These are phyloP conservation scores for Ochropacha duplaris DNA, from an alignment of 2,888 invertebrate genomes.

Conservation along the genomic window DNA sequence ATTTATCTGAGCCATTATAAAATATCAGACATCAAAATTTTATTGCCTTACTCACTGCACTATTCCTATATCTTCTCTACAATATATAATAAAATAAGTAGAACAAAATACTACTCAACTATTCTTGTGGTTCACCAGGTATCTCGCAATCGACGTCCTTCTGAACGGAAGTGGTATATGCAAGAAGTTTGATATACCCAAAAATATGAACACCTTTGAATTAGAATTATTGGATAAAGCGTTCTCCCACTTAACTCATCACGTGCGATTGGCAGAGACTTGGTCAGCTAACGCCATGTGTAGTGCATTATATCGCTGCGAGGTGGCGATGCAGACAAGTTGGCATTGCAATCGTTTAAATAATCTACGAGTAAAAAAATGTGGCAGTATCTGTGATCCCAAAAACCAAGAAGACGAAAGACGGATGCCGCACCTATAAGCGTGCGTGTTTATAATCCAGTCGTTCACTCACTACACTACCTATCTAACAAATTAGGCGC, in stretches of 20 bases:
- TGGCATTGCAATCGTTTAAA: slow-evolving; percentile 29
- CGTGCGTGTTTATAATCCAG: slow-evolving; percentile 3
- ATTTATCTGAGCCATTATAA: too few species aligned
- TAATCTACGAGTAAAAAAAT: slow-evolving; percentile 33
- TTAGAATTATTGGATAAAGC: slow-evolving; percentile 42
- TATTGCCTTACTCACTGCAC: too few species aligned
- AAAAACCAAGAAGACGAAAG: not conserved
- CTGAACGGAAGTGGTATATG: slow-evolving; percentile 55
- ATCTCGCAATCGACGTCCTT: slow-evolving; percentile 45
- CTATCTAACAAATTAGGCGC: slow-evolving; percentile 1
- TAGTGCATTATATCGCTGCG: slow-evolving; percentile 16
- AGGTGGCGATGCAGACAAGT: slow-evolving; percentile 30
- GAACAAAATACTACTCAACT: not conserved
- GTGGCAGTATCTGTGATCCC: slow-evolving; percentile 14
- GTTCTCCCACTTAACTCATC: slow-evolving; percentile 26
- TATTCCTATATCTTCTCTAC: not conserved
- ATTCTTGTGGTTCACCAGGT: slow-evolving; percentile 35
- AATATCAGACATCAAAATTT: too few species aligned
- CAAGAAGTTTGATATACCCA: slow-evolving; percentile 50
- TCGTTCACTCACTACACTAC: not conserved
- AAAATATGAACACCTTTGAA: slow-evolving; percentile 43
- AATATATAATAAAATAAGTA: not conserved
- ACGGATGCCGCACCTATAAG: not conserved
- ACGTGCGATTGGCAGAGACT: slow-evolving; percentile 35
- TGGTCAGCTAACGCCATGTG: slow-evolving; percentile 39